These are phyloP conservation scores for Melanargia galathea DNA, from an alignment of 2,888 invertebrate species.

Conservation along the genomic window DNA sequence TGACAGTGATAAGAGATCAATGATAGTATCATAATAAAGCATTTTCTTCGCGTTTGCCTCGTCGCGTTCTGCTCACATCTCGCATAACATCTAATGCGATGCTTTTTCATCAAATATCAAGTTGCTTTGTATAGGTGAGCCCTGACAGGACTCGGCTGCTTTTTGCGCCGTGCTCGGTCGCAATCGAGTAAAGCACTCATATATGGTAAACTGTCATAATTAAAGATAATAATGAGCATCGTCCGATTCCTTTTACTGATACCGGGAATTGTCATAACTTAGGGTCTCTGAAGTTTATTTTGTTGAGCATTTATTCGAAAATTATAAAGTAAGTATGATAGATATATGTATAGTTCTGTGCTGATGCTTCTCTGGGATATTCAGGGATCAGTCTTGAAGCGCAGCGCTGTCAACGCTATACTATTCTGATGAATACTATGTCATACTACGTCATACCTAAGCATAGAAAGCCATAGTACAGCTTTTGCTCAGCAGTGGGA, in stretches of 20 bases:
- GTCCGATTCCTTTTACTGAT: slow-evolving; percentile 66
- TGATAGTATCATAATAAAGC: slow-evolving; percentile 11
- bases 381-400: no score
- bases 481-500: no score
- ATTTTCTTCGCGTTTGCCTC: slow-evolving; percentile 53
- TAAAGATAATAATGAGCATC: slow-evolving; percentile 75
- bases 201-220: slow-evolving; percentile 81
- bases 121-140: slow-evolving; percentile 64
- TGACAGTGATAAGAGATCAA: slow-evolving; percentile 7
- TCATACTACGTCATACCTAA: no score
- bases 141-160: slow-evolving; percentile 58
- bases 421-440: no score
- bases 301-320: slow-evolving; percentile 7
- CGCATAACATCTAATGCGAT: slow-evolving; percentile 57
- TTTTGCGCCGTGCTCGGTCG: slow-evolving; percentile 60
- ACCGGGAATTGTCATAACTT: slow-evolving; percentile 73
- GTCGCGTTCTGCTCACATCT: slow-evolving; percentile 56
- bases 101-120: slow-evolving; percentile 63
- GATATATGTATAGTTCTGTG: no score
- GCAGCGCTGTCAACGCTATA: no score
- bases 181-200: slow-evolving; percentile 69
- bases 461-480: no score
- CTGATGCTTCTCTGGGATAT: no score
- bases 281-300: slow-evolving; percentile 53
- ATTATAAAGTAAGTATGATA: background rate